These are phyloP conservation scores for Leucoma salicis DNA, from an alignment of 2,888 invertebrate genomes.

Conservation along the genomic window DNA sequence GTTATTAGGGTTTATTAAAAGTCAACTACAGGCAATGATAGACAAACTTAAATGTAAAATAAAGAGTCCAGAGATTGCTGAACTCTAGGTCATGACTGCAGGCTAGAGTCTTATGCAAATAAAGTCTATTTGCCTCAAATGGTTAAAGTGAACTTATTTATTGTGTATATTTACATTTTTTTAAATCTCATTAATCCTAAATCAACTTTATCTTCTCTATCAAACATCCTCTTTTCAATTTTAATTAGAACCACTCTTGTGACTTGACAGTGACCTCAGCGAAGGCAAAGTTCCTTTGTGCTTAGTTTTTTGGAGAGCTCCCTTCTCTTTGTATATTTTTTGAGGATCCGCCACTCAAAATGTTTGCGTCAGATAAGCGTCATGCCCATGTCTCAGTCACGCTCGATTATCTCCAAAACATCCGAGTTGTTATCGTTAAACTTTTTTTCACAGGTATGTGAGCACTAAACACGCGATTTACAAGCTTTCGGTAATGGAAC, in stretches of 20 bases:
- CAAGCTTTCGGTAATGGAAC: neutral
- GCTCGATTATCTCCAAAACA: slow-evolving; percentile 18
- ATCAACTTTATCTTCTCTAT: slow-evolving; percentile 40
- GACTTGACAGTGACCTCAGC: slow-evolving; percentile 41
- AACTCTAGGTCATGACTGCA: no score
- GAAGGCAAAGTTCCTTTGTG: slow-evolving; percentile 32
- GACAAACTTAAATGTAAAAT: no score
- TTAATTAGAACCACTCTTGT: slow-evolving; percentile 43
- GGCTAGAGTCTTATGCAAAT: no score
- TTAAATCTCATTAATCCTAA: slow-evolving; percentile 38
- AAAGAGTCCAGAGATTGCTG: no score
- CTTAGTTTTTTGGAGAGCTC: slow-evolving; percentile 28
- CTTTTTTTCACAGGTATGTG: neutral
- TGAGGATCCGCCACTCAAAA: slow-evolving; percentile 18
- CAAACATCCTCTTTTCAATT: slow-evolving; percentile 42
- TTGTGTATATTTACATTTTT: no score
- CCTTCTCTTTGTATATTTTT: slow-evolving; percentile 29
- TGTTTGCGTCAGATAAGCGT: slow-evolving; percentile 19
- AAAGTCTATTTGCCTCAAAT: no score
- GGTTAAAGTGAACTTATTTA: no score
- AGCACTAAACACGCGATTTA: neutral
- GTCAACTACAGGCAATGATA: no score
- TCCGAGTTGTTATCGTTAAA: slow-evolving; percentile 3
- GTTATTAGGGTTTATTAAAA: no score
- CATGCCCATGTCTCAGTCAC: slow-evolving; percentile 16